Conservation (phyloP, 1,140 invertebrate species). For the Trachymyrmex septentrionalis region DNA sequence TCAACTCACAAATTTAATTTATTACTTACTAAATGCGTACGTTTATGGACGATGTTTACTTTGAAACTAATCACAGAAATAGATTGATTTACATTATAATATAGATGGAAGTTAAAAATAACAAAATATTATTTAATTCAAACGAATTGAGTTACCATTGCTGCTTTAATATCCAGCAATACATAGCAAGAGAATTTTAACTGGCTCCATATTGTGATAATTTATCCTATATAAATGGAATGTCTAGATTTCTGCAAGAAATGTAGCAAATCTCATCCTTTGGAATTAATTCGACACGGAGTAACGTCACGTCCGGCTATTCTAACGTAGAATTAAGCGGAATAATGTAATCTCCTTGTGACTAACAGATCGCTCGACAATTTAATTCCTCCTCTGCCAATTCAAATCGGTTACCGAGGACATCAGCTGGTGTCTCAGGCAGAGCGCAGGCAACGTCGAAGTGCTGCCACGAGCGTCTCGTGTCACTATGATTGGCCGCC, state of each 20-base stretch:
- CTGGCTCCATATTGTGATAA: neutral
- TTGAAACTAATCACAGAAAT: too few relatives aligned
- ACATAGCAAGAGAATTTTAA: neutral
- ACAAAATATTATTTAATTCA: too few relatives aligned
- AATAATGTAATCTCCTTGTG: conserved; percentile 32
- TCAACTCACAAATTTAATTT: too few relatives aligned
- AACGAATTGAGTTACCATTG: too few relatives aligned
- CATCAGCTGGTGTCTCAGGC: conserved; percentile 43
- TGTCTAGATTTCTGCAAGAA: neutral
- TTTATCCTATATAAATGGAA: neutral
- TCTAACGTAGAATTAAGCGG: conserved; percentile 11
- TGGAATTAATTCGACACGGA: neutral
- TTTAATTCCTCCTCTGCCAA: conserved; percentile 64
- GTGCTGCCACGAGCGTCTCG: conserved; percentile 36
- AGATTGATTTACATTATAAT: too few relatives aligned
- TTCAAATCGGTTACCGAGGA: conserved; percentile 48
- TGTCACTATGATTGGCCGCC: conserved; percentile 62
- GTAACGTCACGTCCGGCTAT: neutral
- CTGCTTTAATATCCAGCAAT: too few relatives aligned
- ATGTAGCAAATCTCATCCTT: neutral
- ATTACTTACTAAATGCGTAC: too few relatives aligned
- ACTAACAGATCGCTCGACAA: conserved; percentile 44
- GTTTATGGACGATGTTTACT: too few relatives aligned
- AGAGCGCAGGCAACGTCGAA: conserved; percentile 12
- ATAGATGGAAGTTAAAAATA: too few relatives aligned